Evolutionary conservation across 2,888 invertebrate species (phyloP).

Genomic region (Willowsia nigromaculata): DNA sequence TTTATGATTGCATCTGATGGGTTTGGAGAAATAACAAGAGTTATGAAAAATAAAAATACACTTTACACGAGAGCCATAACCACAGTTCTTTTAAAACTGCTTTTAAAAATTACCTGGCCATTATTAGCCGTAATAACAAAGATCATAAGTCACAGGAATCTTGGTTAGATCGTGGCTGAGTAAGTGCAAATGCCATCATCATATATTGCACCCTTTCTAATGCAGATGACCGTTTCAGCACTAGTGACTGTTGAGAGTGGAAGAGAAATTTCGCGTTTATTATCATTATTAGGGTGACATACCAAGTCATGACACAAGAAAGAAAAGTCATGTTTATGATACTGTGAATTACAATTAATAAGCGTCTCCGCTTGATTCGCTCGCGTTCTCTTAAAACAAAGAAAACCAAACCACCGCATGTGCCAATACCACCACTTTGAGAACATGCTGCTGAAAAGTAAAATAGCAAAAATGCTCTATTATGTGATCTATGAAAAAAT

Average conservation of each 20-base stretch:
- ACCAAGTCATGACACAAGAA: slow-evolving; percentile 36
- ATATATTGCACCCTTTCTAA: slow-evolving; percentile 6
- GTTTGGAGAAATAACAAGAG: neutral
- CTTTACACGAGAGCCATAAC: neutral
- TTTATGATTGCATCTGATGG: neutral
- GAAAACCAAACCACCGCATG: neutral
- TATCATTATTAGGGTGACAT: slow-evolving; percentile 15
- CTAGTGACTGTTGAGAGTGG: neutral
- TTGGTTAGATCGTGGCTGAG: neutral
- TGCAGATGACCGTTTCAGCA: neutral
- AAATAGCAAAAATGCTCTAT: neutral
- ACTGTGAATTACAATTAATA: slow-evolving; percentile 5
- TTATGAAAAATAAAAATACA: neutral
- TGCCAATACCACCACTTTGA: neutral
- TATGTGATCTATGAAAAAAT: slow-evolving; percentile 14
- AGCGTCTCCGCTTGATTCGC: neutral
- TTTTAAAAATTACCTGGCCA: slow-evolving; percentile 1
- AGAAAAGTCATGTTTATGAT: slow-evolving; percentile 33
- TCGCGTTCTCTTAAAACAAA: neutral
- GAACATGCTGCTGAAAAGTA: neutral
- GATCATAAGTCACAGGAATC: slow-evolving; percentile 22
- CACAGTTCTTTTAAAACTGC: neutral
- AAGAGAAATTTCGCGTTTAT: slow-evolving; percentile 20
- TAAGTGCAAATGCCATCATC: neutral
- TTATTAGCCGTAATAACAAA: neutral